These are phyloP conservation scores for Neodiprion pinetum DNA, from an alignment of 1,140 invertebrate species.

Conservation along the genomic window DNA sequence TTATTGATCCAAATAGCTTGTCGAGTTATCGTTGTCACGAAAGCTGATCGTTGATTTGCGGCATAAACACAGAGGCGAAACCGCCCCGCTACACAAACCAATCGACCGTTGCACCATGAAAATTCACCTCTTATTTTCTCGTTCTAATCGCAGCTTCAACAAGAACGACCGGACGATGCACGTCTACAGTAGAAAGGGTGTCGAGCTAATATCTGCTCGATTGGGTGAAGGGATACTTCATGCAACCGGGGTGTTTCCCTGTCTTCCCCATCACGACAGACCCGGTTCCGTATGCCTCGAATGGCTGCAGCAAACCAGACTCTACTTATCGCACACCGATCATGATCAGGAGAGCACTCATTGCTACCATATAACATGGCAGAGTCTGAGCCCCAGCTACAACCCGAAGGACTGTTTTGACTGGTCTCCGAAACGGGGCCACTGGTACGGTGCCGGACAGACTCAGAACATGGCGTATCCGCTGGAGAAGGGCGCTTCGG, in stretches of 20 bases:
- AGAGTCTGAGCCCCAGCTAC: slow-evolving; percentile 69
- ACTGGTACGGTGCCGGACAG: slow-evolving; percentile 86
- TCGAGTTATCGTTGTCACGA: neutral
- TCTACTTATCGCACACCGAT: slow-evolving; percentile 71
- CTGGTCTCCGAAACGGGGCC: slow-evolving; percentile 68
- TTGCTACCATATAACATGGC: slow-evolving; percentile 86
- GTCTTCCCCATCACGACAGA: slow-evolving; percentile 69
- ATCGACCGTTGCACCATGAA: neutral
- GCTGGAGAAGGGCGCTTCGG: slow-evolving; percentile 73
- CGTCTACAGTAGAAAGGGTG: slow-evolving; percentile 73
- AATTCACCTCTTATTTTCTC: neutral
- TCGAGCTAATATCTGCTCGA: slow-evolving; percentile 74
- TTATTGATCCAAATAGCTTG: neutral
- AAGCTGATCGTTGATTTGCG: neutral
- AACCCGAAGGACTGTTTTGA: slow-evolving; percentile 85
- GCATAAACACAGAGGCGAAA: neutral
- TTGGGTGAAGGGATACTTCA: slow-evolving; percentile 67
- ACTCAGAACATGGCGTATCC: slow-evolving; percentile 81
- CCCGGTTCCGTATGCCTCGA: slow-evolving; percentile 74
- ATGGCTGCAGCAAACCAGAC: slow-evolving; percentile 77
- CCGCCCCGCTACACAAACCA: neutral
- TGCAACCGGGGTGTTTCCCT: slow-evolving; percentile 70
- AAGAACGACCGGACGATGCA: slow-evolving; percentile 78
- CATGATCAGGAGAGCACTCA: slow-evolving; percentile 63
- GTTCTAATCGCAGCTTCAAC: slow-evolving; percentile 68